Evolutionary conservation across 2,113 vertebrate genomes (phyloP).

Genomic region (Chascanopsetta lugubris): DNA sequence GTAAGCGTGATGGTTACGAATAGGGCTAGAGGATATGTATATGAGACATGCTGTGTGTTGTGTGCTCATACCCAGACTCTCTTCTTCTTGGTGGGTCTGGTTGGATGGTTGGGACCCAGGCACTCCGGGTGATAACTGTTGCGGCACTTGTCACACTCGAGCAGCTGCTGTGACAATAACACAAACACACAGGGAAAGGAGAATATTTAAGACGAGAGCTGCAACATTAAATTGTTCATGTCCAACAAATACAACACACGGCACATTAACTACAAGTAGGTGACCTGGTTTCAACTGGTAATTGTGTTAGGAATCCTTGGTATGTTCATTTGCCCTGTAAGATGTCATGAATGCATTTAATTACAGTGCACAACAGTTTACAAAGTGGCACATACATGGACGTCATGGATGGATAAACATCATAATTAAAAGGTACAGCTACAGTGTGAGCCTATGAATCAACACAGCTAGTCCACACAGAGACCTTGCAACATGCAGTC

Average conservation of each 20-base stretch:
- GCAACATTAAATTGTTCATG: neutral
- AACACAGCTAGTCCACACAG: slow-evolving; percentile 3
- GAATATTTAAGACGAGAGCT: slow-evolving; percentile 11
- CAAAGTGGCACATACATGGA: neutral
- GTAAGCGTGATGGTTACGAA: slow-evolving; percentile 7
- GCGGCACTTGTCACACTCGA: slow-evolving; percentile 99
- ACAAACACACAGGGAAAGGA: slow-evolving; percentile 17
- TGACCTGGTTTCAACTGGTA: neutral
- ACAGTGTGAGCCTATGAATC: neutral
- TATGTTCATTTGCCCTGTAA: neutral
- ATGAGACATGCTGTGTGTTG: neutral
- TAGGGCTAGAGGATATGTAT: neutral
- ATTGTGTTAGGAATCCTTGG: too few relatives aligned
- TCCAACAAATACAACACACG: neutral
- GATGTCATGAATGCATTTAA: neutral
- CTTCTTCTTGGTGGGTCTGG: slow-evolving; percentile 97
- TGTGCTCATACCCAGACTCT: slow-evolving; percentile 92
- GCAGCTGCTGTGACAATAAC: slow-evolving; percentile 84
- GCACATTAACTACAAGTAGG: neutral
- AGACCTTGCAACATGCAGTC: neutral
- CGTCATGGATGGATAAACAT: slow-evolving; percentile 5
- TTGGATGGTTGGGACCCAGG: slow-evolving; percentile 98
- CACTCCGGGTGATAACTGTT: slow-evolving; percentile 99
- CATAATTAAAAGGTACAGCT: slow-evolving; percentile 12
- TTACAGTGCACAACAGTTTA: neutral